These are phyloP conservation scores for Chauna torquata DNA, from an alignment of 2,113 vertebrate species.

Conservation along the genomic window DNA sequence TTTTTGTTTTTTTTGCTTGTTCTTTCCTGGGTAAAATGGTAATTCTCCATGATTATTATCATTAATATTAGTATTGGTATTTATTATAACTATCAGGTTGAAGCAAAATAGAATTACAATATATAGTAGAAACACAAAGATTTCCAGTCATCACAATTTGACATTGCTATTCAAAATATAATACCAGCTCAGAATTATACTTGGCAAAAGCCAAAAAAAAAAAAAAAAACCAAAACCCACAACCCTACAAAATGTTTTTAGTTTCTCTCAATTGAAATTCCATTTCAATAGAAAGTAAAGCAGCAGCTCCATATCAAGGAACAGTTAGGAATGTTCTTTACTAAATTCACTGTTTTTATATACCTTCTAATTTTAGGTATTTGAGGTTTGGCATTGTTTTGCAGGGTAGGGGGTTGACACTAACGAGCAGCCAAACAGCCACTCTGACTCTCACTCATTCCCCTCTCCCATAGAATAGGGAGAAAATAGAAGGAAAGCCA, in stretches of 20 bases:
- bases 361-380: background rate
- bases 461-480: accelerated
- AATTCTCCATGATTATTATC: background rate
- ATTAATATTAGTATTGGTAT: background rate
- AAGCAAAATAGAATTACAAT: background rate
- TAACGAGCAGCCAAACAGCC: background rate
- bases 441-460: background rate
- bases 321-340: background rate
- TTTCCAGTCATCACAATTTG: background rate
- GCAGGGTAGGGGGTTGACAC: background rate
- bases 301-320: background rate
- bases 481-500: background rate
- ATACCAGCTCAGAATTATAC: background rate
- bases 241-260: accelerated
- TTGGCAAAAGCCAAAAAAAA: background rate
- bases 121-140: background rate
- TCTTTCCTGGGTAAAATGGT: background rate
- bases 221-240: too few species aligned
- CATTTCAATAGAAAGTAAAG: background rate
- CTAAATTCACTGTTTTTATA: background rate
- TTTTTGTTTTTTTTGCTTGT: background rate
- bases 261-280: background rate
- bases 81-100: background rate
- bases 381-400: background rate
- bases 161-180: background rate